Evolutionary conservation across 1,140 invertebrate genomes (phyloP), one percentile per base, ranked within the genome.

Genomic region (Popillia japonica): DNA sequence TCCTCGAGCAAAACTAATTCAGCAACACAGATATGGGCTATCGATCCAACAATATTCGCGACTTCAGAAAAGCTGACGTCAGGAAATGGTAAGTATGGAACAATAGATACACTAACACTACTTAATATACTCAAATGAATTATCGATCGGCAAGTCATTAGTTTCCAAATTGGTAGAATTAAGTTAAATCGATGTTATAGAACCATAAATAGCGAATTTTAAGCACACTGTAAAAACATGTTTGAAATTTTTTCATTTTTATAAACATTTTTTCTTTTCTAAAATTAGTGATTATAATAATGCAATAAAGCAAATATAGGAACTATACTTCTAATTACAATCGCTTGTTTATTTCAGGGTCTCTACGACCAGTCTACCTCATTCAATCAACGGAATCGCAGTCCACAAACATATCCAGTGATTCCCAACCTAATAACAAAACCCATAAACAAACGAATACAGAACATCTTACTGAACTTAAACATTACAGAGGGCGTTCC

Each of bases 341-440:
- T 10, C 22, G 20, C 9, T 68, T 23, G 11, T 6, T 68, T 73
- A 34, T 75, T 78, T 10, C 77, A 78, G 78, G 80, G 10, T 78
- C 82, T 9, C 75, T 85, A 8, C 81, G 81, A 22, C 84, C 84
- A 41, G 75, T 85, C 6, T 85, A 83, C 77, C 79, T 85, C 8
- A 79, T 83, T 10, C 83, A 83, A 76, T 78, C 81, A 7, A 80
- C 82, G 75, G 40, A 34, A 40, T 78, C 74, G n/a, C 22, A 64
- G 48, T 23, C 40, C 61, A 40, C n/a, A 14, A 72, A 44, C 44
- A 75, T 61, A 10, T 68, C 72, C 0, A 79, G n/a, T 55, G 59
- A 64, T 55, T 77, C 77, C 7, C 41, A 22, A 11, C 34, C 14
- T n/a, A 40, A 55, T 27, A 64, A 40, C 40, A 76, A 44, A 34